A percentile compares a stretch with the other conserved stretches of the same genome.
These are phyloP conservation scores for Callinectes sapidus DNA, from an alignment of 2,888 invertebrate genomes.

Conservation along the genomic window DNA sequence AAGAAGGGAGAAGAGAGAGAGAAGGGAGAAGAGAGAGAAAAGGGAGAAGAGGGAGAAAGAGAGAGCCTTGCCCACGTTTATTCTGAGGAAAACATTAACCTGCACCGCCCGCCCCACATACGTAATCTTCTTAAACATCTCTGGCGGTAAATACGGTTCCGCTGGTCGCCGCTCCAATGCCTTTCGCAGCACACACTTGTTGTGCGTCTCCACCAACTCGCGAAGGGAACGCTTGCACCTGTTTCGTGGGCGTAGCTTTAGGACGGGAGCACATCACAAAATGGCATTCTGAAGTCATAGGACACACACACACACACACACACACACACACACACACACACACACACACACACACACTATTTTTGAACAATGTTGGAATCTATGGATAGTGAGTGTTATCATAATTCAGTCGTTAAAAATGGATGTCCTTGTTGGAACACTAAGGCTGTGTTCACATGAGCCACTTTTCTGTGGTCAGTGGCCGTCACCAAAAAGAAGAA, in stretches of 20 bases:
- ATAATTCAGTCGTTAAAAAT: no score
- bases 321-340: constrained; percentile 20
- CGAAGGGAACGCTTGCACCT: background rate
- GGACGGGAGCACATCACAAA: background rate
- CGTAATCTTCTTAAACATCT: background rate
- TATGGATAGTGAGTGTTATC: no score
- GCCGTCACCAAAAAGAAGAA: no score
- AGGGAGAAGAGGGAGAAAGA: constrained; percentile 3
- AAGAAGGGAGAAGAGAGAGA: background rate
- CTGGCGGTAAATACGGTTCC: background rate
- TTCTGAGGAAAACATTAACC: background rate
- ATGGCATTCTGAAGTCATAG: background rate
- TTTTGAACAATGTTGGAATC: no score
- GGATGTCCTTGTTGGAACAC: no score
- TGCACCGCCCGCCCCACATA: background rate
- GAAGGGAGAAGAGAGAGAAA: background rate
- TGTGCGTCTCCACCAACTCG: background rate
- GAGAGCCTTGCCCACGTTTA: background rate
- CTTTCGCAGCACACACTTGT: background rate
- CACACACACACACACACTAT: constrained; percentile 5
- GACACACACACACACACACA: constrained; percentile 18
- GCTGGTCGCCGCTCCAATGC: background rate
- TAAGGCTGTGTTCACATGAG: no score
- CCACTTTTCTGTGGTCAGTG: no score
- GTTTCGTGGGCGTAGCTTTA: background rate